phyloP scores from a whole-genome alignment of 1,140 invertebrate genomes.

The Mylabris phalerata region DNA sequence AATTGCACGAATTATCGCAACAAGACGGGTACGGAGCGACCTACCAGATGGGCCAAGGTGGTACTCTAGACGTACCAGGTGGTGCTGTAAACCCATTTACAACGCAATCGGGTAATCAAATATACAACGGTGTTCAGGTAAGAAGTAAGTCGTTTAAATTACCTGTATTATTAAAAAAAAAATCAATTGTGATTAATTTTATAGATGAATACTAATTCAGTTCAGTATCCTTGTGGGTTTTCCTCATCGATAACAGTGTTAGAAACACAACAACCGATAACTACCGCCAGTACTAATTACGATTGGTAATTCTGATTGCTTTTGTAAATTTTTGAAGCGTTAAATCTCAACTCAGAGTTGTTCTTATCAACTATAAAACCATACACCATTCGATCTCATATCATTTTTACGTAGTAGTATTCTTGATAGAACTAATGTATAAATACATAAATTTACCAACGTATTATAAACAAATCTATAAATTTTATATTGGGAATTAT shows the following conservation, averaged over 20 bases:
- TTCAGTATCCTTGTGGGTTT: constrained; percentile 15
- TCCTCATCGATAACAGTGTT: constrained; percentile 23
- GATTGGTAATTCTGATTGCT: constrained; percentile 22
- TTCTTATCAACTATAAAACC: too few species aligned
- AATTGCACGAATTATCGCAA: constrained; percentile 64
- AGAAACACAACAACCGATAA: constrained; percentile 26
- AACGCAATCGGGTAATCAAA: constrained; percentile 34
- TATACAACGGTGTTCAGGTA: constrained; percentile 29
- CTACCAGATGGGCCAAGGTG: constrained; percentile 56
- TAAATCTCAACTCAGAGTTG: too few species aligned
- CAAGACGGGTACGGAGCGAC: constrained; percentile 69
- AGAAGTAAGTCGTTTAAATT: constrained; percentile 22
- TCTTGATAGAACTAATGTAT: neutral
- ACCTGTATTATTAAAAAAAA: neutral
- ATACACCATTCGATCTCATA: constrained; percentile 11
- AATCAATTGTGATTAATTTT: constrained; percentile 4
- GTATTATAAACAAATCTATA: too few species aligned
- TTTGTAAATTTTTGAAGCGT: too few species aligned
- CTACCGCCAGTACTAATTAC: constrained; percentile 22
- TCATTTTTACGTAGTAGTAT: constrained; percentile 13
- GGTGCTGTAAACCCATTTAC: constrained; percentile 45
- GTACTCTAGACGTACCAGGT: constrained; percentile 60
- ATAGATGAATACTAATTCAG: constrained; percentile 17
- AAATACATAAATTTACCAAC: too few species aligned
- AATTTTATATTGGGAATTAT: too few species aligned